Base-by-base conservation (phyloP, 2,888 invertebrate species). In the Nemotelus pantherinus region DNA sequence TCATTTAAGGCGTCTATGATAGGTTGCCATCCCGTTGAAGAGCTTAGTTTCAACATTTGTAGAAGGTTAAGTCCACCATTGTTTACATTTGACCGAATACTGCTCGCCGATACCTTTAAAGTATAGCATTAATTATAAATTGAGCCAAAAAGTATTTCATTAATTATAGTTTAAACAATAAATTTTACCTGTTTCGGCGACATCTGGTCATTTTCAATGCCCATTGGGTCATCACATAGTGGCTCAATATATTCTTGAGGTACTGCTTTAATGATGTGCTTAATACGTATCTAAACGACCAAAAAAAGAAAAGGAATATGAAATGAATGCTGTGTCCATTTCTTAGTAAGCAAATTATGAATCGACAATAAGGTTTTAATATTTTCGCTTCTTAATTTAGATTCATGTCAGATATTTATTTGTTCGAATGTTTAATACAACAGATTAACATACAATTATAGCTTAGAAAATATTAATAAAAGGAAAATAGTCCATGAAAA, bases 141-240 rank as follows among this genome's bases (percentile, higher is more conserved):
- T 4, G 10, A 68, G 39, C 25, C 25, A 25, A 25, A 25, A 25
- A 25, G 39, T 41, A 6, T 3, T 5, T 45, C 47, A 43, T 48
- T 10, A 53, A 63, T 10, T 9, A 9, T 39, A 44, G n/a, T 39
- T 41, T 9, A 39, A 50, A 48, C 48, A 48, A 68, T 44, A 93
- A 93, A 81, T 93, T n/a, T 77, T 58, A 96, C 89, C 88, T 92
- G 93, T 43, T 90, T 88, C 25, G 92, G 87, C 2, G 90, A 87
- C 83, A 95, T 88, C 10, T 88, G 82, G 1, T 90, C 90, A 57
- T 90, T 90, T 4, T 90, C 90, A 44, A 95, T 83, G 2, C 95
- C 95, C 89, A 96, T 92, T 0, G 90, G 89, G 80, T 95, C 94
- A 3, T 89, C 88, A 83, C 95, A 95, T 78, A 91, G 86, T 76